Conservation (phyloP, 2,113 vertebrate species). For the Pterophyllum scalare region DNA sequence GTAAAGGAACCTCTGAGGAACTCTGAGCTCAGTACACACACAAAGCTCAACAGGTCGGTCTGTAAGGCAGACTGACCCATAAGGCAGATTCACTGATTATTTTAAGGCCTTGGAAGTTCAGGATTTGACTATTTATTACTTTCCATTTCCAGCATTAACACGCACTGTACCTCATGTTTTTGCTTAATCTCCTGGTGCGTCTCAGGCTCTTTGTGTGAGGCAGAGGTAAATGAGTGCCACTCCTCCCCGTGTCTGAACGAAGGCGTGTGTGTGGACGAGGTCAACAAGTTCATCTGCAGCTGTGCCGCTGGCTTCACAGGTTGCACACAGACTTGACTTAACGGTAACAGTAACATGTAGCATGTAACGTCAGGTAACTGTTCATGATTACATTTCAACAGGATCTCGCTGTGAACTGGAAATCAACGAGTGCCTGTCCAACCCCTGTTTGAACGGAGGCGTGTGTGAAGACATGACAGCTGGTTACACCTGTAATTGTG, state of each 20-base stretch:
- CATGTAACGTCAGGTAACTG: neutral
- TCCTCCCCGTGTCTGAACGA: constrained; percentile 92
- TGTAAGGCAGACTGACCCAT: no score
- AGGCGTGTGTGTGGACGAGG: constrained; percentile 87
- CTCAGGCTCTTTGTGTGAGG: constrained; percentile 89
- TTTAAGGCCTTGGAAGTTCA: neutral
- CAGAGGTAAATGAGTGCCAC: constrained; percentile 90
- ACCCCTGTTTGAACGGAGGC: constrained; percentile 90
- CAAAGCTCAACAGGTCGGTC: no score
- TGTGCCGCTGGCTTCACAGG: constrained; percentile 89
- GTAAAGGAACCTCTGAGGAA: constrained; percentile 70
- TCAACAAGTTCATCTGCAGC: constrained; percentile 86
- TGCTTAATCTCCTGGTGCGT: neutral
- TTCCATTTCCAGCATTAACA: neutral
- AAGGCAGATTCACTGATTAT: neutral
- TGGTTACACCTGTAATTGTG: constrained; percentile 88
- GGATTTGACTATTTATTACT: neutral
- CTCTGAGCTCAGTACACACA: neutral
- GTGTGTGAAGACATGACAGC: constrained; percentile 88
- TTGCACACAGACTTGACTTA: constrained; percentile 58
- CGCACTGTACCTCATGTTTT: neutral
- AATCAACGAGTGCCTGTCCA: constrained; percentile 91
- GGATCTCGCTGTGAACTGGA: constrained; percentile 89
- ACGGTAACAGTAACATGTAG: neutral
- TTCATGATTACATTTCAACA: constrained; percentile 24